Evolutionary conservation across 2,113 vertebrate species (phyloP).

Genomic region (Platycercus adscitus): DNA sequence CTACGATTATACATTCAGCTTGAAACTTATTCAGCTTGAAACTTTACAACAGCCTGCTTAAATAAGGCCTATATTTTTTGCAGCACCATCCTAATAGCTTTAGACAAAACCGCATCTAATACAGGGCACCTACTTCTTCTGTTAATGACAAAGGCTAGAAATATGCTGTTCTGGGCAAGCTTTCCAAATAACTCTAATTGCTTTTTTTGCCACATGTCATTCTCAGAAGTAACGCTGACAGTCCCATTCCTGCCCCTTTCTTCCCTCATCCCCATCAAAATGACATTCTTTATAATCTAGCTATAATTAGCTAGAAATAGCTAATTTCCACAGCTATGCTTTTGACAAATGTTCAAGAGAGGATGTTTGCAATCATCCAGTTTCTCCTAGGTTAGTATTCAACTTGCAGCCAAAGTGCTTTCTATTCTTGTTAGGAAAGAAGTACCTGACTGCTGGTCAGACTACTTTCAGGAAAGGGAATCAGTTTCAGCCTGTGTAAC

Average conservation of each 20-base stretch:
- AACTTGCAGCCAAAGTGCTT: neutral
- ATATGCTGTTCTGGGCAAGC: neutral
- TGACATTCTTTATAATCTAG: neutral
- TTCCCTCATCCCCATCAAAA: neutral
- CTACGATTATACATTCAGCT: neutral
- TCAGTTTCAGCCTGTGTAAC: neutral
- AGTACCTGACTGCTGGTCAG: neutral
- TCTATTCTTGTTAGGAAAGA: neutral
- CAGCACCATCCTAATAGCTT: neutral
- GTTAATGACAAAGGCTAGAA: neutral
- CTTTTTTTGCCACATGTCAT: conserved; percentile 1
- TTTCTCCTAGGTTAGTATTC: neutral
- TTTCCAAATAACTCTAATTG: conserved; percentile 18
- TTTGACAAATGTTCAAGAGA: neutral
- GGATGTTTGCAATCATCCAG: neutral
- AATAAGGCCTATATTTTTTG: neutral
- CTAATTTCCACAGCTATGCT: neutral
- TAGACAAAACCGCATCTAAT: neutral
- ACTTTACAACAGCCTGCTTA: neutral
- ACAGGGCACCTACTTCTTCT: neutral
- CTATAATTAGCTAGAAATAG: conserved; percentile 33
- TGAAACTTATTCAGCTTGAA: neutral
- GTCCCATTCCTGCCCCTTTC: neutral
- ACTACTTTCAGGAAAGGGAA: neutral
- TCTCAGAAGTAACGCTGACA: neutral